phyloP scores from a whole-genome alignment of 2,888 invertebrate genomes.

The Dolomedes plantarius region DNA sequence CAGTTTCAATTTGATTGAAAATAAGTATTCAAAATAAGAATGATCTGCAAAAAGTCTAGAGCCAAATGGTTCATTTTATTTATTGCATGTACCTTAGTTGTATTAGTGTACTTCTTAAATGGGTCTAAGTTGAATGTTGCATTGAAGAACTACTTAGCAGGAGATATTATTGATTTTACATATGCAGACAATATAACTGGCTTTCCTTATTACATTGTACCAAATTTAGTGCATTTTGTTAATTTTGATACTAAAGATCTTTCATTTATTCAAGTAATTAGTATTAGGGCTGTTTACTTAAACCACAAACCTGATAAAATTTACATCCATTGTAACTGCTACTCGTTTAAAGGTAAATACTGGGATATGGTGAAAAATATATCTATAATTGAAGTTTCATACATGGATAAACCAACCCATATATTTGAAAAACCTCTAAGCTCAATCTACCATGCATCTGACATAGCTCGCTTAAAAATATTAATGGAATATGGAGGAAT shows the following conservation, averaged over 20 bases:
- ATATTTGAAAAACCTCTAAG: slow-evolving; percentile 77
- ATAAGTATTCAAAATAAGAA: no score
- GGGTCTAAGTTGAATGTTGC: slow-evolving; percentile 1
- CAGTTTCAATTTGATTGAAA: no score
- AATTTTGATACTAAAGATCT: slow-evolving; percentile 75
- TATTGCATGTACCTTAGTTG: neutral
- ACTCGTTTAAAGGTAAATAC: slow-evolving; percentile 72
- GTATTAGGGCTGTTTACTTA: slow-evolving; percentile 75
- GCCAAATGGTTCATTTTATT: neutral
- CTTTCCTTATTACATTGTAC: slow-evolving; percentile 74
- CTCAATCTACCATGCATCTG: slow-evolving; percentile 77
- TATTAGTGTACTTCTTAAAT: neutral
- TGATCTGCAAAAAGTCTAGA: no score
- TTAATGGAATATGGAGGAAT: slow-evolving; percentile 77
- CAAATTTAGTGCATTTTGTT: slow-evolving; percentile 77
- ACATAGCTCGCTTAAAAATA: slow-evolving; percentile 76
- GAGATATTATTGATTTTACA: slow-evolving; percentile 64
- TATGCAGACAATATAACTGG: slow-evolving; percentile 74
- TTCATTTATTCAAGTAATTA: slow-evolving; percentile 75
- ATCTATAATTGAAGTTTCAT: slow-evolving; percentile 63
- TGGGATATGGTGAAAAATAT: slow-evolving; percentile 73
- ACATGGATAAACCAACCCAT: slow-evolving; percentile 75
- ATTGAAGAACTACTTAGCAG: slow-evolving; percentile 39
- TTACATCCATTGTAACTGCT: slow-evolving; percentile 76
- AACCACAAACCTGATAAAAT: slow-evolving; percentile 75